Percentiles rank a stretch among this genome's conserved stretches.
These are phyloP conservation scores for Drosophila nigritarsus DNA, from an alignment of 2,888 invertebrate species.

Conservation along the genomic window DNA sequence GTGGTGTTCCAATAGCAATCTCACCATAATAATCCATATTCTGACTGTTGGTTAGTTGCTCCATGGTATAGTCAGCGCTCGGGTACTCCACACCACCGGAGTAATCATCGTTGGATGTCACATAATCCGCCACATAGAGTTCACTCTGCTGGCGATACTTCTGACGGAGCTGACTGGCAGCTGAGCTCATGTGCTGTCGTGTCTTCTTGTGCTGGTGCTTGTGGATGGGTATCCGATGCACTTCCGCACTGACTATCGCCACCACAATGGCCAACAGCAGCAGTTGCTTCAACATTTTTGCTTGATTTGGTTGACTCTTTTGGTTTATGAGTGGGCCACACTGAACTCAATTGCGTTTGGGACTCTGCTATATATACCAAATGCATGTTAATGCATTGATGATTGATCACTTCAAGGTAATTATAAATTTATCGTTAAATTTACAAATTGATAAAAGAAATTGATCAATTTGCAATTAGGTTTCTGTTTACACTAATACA, in stretches of 20 bases:
- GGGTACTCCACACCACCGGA: slow-evolving; percentile 10
- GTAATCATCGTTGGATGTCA: slow-evolving; percentile 37
- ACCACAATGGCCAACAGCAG: slow-evolving; percentile 60
- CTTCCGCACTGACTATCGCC: slow-evolving; percentile 65
- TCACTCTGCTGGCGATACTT: slow-evolving; percentile 51
- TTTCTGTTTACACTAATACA: slow-evolving; percentile 7
- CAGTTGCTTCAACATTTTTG: slow-evolving; percentile 65
- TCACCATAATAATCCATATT: slow-evolving; percentile 98
- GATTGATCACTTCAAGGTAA: slow-evolving; percentile 55
- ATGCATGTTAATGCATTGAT: neutral
- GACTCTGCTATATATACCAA: slow-evolving; percentile 39
- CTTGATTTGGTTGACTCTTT: slow-evolving; percentile 14
- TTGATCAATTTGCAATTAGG: slow-evolving; percentile 15
- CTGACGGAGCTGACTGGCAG: slow-evolving; percentile 38
- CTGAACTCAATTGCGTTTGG: slow-evolving; percentile 16
- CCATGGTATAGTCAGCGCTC: slow-evolving; percentile 38
- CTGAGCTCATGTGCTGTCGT: slow-evolving; percentile 41
- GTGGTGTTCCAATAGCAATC: slow-evolving; percentile 95
- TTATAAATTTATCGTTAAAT: slow-evolving; percentile 45
- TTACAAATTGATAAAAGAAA: slow-evolving; percentile 43
- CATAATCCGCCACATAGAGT: slow-evolving; percentile 37
- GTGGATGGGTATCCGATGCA: slow-evolving; percentile 70
- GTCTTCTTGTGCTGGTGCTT: slow-evolving; percentile 54
- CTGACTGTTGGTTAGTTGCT: slow-evolving; percentile 91
- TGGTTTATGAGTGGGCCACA: slow-evolving; percentile 36